Conservation (phyloP, 2,888 invertebrate species). For the Cinara cedri region DNA sequence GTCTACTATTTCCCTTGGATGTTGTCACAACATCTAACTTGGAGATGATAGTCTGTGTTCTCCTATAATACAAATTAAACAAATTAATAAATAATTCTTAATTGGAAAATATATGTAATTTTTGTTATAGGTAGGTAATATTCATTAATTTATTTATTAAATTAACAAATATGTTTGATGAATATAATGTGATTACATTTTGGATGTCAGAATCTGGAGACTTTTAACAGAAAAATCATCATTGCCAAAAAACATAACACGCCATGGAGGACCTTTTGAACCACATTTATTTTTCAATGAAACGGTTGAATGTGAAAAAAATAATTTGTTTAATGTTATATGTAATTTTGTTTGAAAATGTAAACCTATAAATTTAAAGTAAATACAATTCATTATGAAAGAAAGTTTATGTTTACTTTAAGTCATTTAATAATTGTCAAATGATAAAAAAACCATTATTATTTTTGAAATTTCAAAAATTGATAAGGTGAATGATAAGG, state of each 20-base stretch:
- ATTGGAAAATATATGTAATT: too few species aligned
- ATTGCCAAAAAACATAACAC: constrained; percentile 84
- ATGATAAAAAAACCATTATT: background rate
- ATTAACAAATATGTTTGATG: background rate
- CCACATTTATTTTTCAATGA: constrained; percentile 38
- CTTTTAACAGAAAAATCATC: constrained; percentile 82
- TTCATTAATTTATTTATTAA: too few species aligned
- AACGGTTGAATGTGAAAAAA: constrained; percentile 17
- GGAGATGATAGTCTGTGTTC: constrained; percentile 65
- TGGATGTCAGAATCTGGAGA: constrained; percentile 71
- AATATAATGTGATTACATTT: constrained; percentile 67
- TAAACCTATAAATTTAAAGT: background rate
- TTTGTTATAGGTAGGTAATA: too few species aligned
- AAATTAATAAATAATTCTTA: background rate
- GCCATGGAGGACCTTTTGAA: constrained; percentile 65
- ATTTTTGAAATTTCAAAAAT: background rate
- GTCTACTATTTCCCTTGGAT: constrained; percentile 66
- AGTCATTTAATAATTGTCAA: background rate
- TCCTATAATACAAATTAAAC: constrained; percentile 65
- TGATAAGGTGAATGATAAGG: constrained; percentile 4
- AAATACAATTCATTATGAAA: constrained; percentile 21
- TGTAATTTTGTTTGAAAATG: constrained; percentile 17
- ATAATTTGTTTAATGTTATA: background rate
- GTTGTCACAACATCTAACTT: constrained; percentile 76
- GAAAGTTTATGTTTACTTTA: background rate